phyloP scores from a whole-genome alignment of 2,888 invertebrate species.

The Linhomoeus sp. region DNA sequence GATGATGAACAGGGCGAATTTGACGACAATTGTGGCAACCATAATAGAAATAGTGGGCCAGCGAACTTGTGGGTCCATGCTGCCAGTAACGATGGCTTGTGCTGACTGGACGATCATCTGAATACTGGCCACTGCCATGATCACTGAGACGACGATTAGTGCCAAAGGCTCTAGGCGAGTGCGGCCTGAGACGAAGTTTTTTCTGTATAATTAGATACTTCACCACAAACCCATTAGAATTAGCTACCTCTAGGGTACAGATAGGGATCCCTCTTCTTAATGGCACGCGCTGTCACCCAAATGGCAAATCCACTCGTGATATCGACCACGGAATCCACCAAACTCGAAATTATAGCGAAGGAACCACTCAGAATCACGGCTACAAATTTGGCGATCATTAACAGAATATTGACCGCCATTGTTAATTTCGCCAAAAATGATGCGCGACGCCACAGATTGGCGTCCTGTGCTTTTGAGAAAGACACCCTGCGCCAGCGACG shows the following conservation, averaged over 20 bases:
- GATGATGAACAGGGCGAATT: conserved; percentile 17
- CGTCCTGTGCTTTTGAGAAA: too few relatives aligned
- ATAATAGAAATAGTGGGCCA: conserved; percentile 18
- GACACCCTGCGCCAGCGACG: too few relatives aligned
- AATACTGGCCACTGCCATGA: conserved; percentile 34
- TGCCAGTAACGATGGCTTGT: conserved; percentile 8
- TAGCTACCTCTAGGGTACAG: conserved; percentile 34
- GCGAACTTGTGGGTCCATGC: conserved; percentile 16
- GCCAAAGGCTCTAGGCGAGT: conserved; percentile 33
- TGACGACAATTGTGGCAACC: conserved; percentile 18
- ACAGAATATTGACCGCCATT: conserved; percentile 18
- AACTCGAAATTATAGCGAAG: conserved; percentile 31
- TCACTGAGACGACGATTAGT: conserved; percentile 31
- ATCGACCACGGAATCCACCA: conserved; percentile 35
- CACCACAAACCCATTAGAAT: too few relatives aligned
- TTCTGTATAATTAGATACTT: too few relatives aligned
- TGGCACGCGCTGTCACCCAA: conserved; percentile 29
- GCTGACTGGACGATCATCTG: conserved; percentile 26
- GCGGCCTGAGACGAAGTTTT: too few relatives aligned
- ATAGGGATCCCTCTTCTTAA: conserved; percentile 30
- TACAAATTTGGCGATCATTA: conserved; percentile 29
- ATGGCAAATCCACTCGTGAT: conserved; percentile 31
- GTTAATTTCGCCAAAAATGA: conserved; percentile 13
- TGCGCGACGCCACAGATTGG: conserved; percentile 1
- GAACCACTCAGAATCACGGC: conserved; percentile 28